Percentiles rank a stretch among this genome's conserved stretches.
These are phyloP conservation scores for Eubasilissa splendida DNA, from an alignment of 2,888 invertebrate genomes.

Conservation along the genomic window DNA sequence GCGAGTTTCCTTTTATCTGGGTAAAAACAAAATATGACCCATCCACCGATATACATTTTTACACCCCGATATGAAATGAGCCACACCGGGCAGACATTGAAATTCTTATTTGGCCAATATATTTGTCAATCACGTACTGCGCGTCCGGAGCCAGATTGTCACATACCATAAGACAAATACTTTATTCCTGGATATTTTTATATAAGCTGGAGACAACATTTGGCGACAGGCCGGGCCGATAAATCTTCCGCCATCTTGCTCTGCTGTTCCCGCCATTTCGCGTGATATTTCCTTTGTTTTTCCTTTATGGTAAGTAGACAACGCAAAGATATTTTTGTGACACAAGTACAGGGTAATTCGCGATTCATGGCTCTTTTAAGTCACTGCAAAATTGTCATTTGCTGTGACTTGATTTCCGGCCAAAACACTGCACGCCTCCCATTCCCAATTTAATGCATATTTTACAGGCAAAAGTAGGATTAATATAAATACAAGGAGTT, in stretches of 20 bases:
- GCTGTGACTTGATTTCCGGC: too few species aligned
- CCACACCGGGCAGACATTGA: not conserved
- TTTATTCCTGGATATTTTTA: conserved; percentile 13
- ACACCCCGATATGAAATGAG: conserved; percentile 40
- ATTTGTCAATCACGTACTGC: conserved; percentile 42
- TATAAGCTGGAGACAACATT: conserved; percentile 11
- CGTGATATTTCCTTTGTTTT: conserved; percentile 2
- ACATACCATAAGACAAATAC: conserved; percentile 8
- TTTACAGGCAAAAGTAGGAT: too few species aligned
- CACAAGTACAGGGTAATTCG: too few species aligned
- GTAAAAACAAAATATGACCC: too few species aligned
- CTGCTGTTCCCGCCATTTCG: conserved; percentile 45
- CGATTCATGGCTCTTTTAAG: too few species aligned
- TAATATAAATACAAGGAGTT: too few species aligned
- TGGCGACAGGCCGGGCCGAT: conserved; percentile 51
- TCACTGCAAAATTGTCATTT: too few species aligned
- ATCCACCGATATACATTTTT: not conserved
- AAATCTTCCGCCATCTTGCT: conserved; percentile 54
- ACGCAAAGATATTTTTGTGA: not conserved
- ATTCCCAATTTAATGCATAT: too few species aligned
- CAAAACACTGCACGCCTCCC: too few species aligned
- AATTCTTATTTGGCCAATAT: conserved; percentile 1
- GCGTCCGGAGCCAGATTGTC: not conserved
- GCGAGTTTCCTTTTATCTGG: too few species aligned
- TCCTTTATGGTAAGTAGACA: not conserved